Conservation (phyloP, 2,113 vertebrate genomes). For the Pelobates fuscus region DNA sequence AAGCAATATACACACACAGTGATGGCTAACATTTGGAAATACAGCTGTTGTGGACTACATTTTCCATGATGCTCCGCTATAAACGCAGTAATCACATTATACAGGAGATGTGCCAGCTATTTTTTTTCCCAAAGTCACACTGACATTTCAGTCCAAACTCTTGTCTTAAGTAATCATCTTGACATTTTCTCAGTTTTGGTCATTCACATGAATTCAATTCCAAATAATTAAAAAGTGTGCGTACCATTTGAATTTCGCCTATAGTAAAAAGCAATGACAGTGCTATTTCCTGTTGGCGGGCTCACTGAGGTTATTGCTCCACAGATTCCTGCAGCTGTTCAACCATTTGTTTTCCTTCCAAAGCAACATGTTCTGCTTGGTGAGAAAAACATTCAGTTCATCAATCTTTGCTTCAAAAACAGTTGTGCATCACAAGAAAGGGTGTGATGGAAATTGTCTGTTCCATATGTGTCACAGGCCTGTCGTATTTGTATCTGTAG, state of each 20-base stretch:
- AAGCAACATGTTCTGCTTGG: constrained; percentile 34
- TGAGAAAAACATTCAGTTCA: constrained; percentile 7
- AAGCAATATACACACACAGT: too few species aligned
- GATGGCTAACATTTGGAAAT: too few species aligned
- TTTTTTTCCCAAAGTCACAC: too few species aligned
- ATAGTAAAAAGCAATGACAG: constrained; percentile 5
- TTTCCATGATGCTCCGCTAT: too few species aligned
- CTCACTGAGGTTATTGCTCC: constrained; percentile 38
- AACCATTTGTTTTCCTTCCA: constrained; percentile 50
- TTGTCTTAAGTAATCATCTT: too few species aligned
- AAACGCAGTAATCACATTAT: too few species aligned
- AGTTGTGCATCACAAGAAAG: constrained; percentile 24
- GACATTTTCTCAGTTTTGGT: too few species aligned
- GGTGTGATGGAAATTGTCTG: constrained; percentile 15
- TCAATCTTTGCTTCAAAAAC: constrained; percentile 37
- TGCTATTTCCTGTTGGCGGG: constrained; percentile 42
- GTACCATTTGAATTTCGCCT: constrained; percentile 11
- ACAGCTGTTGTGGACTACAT: too few species aligned
- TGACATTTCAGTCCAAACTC: too few species aligned
- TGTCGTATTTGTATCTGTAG: background rate
- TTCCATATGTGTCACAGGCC: background rate
- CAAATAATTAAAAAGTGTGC: background rate
- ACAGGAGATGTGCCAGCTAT: too few species aligned
- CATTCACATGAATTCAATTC: too few species aligned
- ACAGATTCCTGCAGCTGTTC: constrained; percentile 50